Conservation (phyloP, 2,113 vertebrate species). For the Rousettus leschenaultii region DNA sequence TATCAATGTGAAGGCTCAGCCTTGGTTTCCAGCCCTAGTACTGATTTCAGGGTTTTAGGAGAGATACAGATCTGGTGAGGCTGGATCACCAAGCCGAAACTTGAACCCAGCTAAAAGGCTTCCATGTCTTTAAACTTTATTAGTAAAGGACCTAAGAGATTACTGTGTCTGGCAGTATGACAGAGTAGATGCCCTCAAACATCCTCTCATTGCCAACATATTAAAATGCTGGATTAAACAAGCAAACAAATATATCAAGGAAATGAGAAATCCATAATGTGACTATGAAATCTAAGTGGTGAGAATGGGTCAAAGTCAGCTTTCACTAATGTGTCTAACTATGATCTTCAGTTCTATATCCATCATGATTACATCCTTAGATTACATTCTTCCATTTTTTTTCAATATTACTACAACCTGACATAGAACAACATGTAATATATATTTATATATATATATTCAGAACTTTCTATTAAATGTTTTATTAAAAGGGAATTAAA, state of each 20-base stretch:
- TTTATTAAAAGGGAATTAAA: background rate
- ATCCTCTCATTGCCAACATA: background rate
- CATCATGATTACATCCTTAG: background rate
- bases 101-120: background rate
- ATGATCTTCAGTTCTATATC: background rate
- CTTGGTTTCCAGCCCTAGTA: background rate
- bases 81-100: background rate
- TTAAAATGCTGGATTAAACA: background rate
- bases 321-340: background rate
- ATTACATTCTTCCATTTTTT: background rate
- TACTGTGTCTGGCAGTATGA: background rate
- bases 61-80: background rate
- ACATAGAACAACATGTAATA: too few relatives aligned
- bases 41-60: background rate
- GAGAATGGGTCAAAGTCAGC: background rate
- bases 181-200: background rate
- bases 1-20: background rate
- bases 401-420: background rate
- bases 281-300: background rate
- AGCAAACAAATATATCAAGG: background rate
- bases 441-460: background rate
- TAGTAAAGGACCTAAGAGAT: background rate
- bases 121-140: background rate
- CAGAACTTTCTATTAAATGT: background rate
- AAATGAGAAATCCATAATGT: background rate